Conservation (phyloP, 2,888 invertebrate species). For the Ptilodon capucinus region DNA sequence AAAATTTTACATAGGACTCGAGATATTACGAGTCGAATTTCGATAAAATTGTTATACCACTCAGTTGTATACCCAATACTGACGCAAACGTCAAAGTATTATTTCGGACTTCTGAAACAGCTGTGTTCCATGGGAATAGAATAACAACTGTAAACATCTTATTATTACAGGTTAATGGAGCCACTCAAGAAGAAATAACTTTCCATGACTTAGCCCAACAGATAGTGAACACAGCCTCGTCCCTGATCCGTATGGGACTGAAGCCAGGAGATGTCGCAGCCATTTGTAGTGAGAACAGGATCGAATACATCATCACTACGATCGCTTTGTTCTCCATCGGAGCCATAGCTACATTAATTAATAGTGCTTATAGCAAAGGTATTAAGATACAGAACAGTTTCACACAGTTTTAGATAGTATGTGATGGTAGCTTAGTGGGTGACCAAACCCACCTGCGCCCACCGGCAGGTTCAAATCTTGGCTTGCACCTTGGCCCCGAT, state of each 20-base stretch:
- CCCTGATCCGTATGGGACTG: conserved; percentile 38
- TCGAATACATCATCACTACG: conserved; percentile 43
- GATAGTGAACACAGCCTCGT: conserved; percentile 43
- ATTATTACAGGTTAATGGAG: conserved; percentile 24
- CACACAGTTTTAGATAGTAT: too few species aligned
- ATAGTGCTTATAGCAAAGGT: conserved; percentile 41
- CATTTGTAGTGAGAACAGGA: conserved; percentile 53
- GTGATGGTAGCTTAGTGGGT: too few species aligned
- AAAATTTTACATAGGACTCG: too few species aligned
- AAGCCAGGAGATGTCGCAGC: conserved; percentile 46
- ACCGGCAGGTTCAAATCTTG: too few species aligned
- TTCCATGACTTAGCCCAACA: conserved; percentile 44
- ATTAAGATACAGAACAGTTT: conserved; percentile 2
- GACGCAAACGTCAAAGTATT: too few species aligned
- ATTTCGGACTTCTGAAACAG: too few species aligned
- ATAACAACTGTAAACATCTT: background rate
- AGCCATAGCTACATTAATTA: conserved; percentile 45
- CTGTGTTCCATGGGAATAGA: background rate
- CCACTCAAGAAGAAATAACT: conserved; percentile 41
- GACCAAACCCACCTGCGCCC: too few species aligned
- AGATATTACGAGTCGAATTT: too few species aligned
- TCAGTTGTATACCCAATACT: too few species aligned
- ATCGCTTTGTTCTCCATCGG: conserved; percentile 48
- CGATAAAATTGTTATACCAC: too few species aligned
- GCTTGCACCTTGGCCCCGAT: too few species aligned